Evolutionary conservation across 2,113 vertebrate species (phyloP).

Genomic region (Canis aureus): DNA sequence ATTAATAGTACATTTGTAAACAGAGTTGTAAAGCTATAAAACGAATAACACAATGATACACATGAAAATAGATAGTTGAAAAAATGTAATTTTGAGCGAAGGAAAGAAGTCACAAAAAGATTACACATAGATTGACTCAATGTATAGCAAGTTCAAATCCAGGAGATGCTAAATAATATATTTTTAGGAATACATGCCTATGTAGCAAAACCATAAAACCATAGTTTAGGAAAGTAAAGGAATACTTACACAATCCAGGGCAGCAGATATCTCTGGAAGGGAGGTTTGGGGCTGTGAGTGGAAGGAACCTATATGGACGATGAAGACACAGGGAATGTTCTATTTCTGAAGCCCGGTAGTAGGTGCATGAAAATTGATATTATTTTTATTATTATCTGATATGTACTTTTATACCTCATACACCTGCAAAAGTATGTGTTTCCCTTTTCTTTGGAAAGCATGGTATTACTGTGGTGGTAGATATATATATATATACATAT

Average conservation of each 20-base stretch:
- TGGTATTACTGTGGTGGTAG: neutral
- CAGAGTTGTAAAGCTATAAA: neutral
- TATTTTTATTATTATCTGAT: neutral
- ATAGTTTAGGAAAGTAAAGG: neutral
- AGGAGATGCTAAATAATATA: neutral
- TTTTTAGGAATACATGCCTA: neutral
- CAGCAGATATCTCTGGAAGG: neutral
- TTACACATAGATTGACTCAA: neutral
- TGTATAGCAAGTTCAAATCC: neutral
- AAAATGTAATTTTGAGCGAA: neutral
- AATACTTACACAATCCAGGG: neutral
- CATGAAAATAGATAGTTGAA: neutral
- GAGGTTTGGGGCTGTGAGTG: neutral
- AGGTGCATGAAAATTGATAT: neutral
- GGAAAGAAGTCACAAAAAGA: neutral
- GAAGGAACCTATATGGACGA: neutral
- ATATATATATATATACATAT: neutral
- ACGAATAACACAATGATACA: neutral
- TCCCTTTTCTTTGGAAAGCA: neutral
- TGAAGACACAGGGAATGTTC: neutral
- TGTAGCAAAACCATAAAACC: neutral
- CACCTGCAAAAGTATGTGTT: neutral
- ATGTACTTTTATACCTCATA: neutral
- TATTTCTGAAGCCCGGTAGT: neutral
- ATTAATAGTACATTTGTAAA: neutral